phyloP scores from a whole-genome alignment of 1,140 invertebrate species.

The Trachymyrmex cornetzi region DNA sequence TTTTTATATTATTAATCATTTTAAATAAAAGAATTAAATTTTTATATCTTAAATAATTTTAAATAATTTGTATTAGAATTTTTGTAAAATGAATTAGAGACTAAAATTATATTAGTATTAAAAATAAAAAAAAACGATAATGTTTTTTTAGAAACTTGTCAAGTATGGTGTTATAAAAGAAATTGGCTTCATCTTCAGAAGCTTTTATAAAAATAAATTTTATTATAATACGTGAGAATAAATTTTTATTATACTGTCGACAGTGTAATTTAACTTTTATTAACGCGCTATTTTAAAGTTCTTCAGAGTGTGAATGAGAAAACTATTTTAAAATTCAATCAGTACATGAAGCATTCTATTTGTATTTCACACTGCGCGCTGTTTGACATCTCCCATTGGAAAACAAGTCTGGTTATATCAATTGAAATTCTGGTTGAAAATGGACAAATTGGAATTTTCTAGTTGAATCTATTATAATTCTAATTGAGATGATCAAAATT shows the following conservation, averaged over 20 bases:
- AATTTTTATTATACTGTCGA: not conserved
- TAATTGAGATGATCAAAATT: no score
- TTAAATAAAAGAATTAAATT: not conserved
- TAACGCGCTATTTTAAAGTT: slow-evolving; percentile 22
- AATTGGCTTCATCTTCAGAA: not conserved
- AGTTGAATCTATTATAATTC: no score
- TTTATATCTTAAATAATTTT: not conserved
- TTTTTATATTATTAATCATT: not conserved
- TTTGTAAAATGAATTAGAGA: not conserved
- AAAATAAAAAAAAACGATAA: not conserved
- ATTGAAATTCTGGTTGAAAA: no score
- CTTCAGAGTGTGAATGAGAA: not conserved
- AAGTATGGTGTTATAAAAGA: not conserved
- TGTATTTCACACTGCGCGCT: not conserved
- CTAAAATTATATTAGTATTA: not conserved
- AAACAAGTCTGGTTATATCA: no score
- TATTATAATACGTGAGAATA: not conserved
- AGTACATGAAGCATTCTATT: not conserved
- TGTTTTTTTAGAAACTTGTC: not conserved
- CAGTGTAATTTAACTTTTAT: slow-evolving; percentile 30
- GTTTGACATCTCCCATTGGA: slow-evolving; percentile 6
- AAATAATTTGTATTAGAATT: not conserved
- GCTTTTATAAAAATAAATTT: slow-evolving; percentile 2
- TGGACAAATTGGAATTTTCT: no score
- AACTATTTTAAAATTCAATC: slow-evolving; percentile 23